Conservation (phyloP, 2,797 vertebrate species). For the Poecilia picta region DNA sequence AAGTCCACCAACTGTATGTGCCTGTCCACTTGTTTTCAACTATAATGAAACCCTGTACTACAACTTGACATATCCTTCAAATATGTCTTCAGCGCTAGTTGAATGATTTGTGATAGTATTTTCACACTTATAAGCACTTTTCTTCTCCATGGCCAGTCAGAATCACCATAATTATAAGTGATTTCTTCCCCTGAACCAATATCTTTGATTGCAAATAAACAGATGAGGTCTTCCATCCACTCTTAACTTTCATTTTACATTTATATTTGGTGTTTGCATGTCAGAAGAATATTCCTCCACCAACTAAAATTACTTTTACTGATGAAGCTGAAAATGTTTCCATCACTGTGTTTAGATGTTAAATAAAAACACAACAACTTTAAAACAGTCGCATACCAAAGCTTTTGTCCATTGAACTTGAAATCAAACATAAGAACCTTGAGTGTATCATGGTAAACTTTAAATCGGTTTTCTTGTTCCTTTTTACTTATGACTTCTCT, state of each 20-base stretch:
- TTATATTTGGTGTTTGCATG: not conserved
- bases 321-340: not conserved
- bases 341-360: not conserved
- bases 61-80: not conserved
- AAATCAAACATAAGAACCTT: constrained; percentile 13
- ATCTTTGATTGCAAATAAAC: constrained; percentile 22
- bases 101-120: not conserved
- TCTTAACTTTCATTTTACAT: constrained; percentile 16
- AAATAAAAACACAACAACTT: not conserved
- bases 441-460: constrained; percentile 12
- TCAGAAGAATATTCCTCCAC: not conserved
- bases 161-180: constrained; percentile 31
- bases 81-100: no score
- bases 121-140: not conserved
- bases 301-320: not conserved
- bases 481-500: constrained; percentile 1
- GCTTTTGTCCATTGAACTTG: not conserved
- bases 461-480: constrained; percentile 5
- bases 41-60: not conserved
- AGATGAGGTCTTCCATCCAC: constrained; percentile 26
- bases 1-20: no score
- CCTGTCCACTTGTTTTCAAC: not conserved
- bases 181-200: constrained; percentile 32
- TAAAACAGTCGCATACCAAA: constrained; percentile 2
- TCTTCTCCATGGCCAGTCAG: constrained; percentile 37